Percentiles rank a stretch among this genome's conserved stretches.
Evolutionary conservation across 2,888 invertebrate genomes (phyloP).

Genomic region (Andrena fulva): DNA sequence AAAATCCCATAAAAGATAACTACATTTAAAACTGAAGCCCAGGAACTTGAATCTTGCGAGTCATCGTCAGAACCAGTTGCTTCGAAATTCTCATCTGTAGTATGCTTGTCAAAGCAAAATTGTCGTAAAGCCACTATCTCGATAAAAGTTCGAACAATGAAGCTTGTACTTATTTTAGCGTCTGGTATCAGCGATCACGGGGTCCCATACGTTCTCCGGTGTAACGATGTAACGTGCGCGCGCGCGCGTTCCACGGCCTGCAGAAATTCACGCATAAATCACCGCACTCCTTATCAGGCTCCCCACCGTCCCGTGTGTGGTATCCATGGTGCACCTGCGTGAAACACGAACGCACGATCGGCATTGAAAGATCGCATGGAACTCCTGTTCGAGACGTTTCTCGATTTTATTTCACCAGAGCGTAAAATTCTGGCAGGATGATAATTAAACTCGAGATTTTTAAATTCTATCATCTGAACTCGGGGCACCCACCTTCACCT

Average conservation of each 20-base stretch:
- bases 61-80: not conserved
- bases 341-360: constrained; percentile 47
- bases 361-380: constrained; percentile 34
- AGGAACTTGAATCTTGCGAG: not conserved
- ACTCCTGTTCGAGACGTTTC: constrained; percentile 45
- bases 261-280: constrained; percentile 65
- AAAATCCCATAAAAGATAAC: too few relatives aligned
- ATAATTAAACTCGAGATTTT: constrained; percentile 28
- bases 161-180: not conserved
- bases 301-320: constrained; percentile 34
- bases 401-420: not conserved
- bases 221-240: constrained; percentile 32
- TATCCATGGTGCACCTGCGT: constrained; percentile 55
- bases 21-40: too few relatives aligned
- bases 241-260: constrained; percentile 36
- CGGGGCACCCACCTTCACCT: not conserved
- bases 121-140: not conserved
- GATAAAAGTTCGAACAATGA: constrained; percentile 11
- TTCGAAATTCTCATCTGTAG: not conserved
- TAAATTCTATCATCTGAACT: not conserved
- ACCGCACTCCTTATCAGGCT: constrained; percentile 55
- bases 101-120: not conserved
- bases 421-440: not conserved
- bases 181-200: constrained; percentile 1
- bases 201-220: constrained; percentile 9